Evolutionary conservation across 2,888 invertebrate species (phyloP), one percentile per base, ranked within the genome.

Genomic region (Rhorus exstirpatorius): DNA sequence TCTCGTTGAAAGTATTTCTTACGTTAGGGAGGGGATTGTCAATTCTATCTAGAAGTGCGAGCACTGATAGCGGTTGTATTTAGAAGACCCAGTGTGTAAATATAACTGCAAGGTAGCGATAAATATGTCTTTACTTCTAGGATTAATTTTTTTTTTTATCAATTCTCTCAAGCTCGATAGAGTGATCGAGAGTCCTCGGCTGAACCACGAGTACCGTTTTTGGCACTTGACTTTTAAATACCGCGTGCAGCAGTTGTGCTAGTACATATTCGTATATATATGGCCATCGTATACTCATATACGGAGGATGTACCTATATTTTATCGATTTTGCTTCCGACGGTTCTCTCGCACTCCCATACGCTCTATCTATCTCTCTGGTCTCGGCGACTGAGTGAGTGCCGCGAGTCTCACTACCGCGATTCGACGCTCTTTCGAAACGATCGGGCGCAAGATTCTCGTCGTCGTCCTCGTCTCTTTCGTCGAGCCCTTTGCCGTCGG

Each of bases 341-440:
- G 72, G 81, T 78, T 60, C 49, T 38, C 46, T 26, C 19, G 24
- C 14, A 53, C 21, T 70, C 55, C 26, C 67, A 51, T 53, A 51
- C 55, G 19, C 14, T 68, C 35, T 70, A 31, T 71, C 44, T 74
- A 31, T 49, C 14, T 63, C 74, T 53, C 26, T 58, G 24, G 72
- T 38, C 65, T 51, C 51, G 38, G 60, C 51, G 38, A 79, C 58
- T 49, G 79, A 60, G 71, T 63, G 41, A 79, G 72, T 74, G 51
- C 79, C 72, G 67, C 67, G 72, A 65, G 46, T 44, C 46, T 61
- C 61, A 46, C 53, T 31, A 17, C 61, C 53, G 51, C 61, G 60
- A 68, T 78, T 70, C 74, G 70, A 78, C 74, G 78, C 68, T 78
- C 74, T 74, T 63, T 55, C 44, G 53, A 60, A 70, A 78, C 76